Conservation (phyloP, 2,888 invertebrate species). For the Heliconius aoede region DNA sequence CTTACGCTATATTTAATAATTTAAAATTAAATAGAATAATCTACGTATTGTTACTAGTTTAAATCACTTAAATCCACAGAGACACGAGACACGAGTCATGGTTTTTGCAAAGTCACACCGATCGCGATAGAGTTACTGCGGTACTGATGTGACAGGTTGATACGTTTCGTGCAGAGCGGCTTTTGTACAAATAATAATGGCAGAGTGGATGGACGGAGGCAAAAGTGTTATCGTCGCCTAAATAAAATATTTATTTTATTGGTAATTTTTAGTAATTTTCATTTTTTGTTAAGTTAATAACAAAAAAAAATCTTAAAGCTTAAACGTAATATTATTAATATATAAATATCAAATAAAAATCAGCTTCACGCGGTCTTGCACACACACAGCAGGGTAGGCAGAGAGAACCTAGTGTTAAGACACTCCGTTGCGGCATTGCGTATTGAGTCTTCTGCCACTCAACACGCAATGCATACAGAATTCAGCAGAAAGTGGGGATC, state of each 20-base stretch:
- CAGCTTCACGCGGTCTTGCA: too few species aligned
- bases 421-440: too few species aligned
- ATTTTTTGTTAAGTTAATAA: neutral
- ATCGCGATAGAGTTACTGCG: constrained; percentile 35
- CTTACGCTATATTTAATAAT: too few species aligned
- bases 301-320: too few species aligned
- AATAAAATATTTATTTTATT: neutral
- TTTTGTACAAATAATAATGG: constrained; percentile 19
- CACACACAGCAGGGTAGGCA: too few species aligned
- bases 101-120: constrained; percentile 29
- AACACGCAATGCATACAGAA: too few species aligned
- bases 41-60: neutral
- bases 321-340: too few species aligned
- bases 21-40: too few species aligned
- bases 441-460: too few species aligned
- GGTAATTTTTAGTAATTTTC: neutral
- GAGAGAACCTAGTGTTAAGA: too few species aligned
- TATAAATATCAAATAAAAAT: too few species aligned
- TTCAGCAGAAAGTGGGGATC: too few species aligned
- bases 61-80: constrained; percentile 4
- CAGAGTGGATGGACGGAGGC: neutral
- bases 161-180: constrained; percentile 33
- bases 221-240: neutral
- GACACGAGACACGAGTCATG: constrained; percentile 25
- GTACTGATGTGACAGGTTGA: constrained; percentile 43